Base-by-base conservation (phyloP, 2,888 invertebrate species). In the Hypena proboscidalis region DNA sequence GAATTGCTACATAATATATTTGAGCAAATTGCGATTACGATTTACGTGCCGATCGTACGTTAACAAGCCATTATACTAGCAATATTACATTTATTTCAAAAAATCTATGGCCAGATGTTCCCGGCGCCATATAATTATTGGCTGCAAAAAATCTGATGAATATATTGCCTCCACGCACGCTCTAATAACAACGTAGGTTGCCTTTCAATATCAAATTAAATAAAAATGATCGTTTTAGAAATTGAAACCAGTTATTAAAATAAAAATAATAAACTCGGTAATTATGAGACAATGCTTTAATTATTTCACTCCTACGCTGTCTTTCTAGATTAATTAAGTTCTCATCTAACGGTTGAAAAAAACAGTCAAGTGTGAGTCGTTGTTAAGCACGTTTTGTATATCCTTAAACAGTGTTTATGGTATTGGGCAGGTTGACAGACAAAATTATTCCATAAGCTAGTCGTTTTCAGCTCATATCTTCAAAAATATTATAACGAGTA, bases 91-190 rank as follows among this genome's bases (percentile, higher is more conserved):
- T 51, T 30, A 27, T 29, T 22, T 21, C 23, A 34, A 34, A 46
- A 34, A 32, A 29, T 23, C 14, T 44, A 10, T 34, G 21, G 19
- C 29, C 39, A 52, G 43, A 49, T 46, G 43, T 26, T 27, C 44
- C 25, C 22, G 58, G 46, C 58, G 60, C 58, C 62, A 43, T 55
- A 36, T 55, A 61, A 61, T 61, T 27, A 61, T 42, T 42, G 58
- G 41, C 32, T 52, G 34, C 36, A 62, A 58, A 56, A 60, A 58
- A 44, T 3, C 31, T 11, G 30, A 31, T 48, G 58, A 48, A 61
- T 62, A 44, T 58, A 62, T 58, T 40, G 39, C 29, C 33, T 31
- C 32, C 11, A 27, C 41, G 41, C 27, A 25, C 10, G 31, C 23
- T 36, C 9, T 55, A 56, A 55, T 58, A 39, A 57, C 29, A 26